Conservation (phyloP, 2,113 vertebrate genomes). For the Ceyx cyanopectus region DNA sequence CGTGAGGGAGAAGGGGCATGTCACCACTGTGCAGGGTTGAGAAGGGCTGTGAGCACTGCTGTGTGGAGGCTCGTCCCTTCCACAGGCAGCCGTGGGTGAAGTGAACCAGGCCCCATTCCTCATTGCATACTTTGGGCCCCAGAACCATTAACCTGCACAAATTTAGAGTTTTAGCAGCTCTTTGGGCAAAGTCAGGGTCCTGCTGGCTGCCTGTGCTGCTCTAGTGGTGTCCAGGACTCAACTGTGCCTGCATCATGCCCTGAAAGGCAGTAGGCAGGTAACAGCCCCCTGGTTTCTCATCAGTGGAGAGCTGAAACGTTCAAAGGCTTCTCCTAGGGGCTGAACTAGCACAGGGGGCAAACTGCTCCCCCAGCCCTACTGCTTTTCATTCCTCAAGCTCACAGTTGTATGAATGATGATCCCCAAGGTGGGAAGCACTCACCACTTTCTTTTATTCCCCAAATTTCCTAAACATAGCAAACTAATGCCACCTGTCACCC, state of each 20-base stretch:
- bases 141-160: background rate
- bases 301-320: background rate
- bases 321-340: background rate
- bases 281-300: background rate
- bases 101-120: background rate
- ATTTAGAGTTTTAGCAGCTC: background rate
- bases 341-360: rapidly evolving
- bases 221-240: background rate
- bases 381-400: background rate
- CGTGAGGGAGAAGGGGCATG: background rate
- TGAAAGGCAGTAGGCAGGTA: background rate
- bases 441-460: background rate
- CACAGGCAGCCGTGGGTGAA: rapidly evolving
- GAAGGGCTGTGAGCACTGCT: background rate
- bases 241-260: background rate
- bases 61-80: rapidly evolving
- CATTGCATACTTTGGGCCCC: background rate
- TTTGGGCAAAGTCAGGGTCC: background rate
- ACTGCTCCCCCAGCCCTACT: background rate
- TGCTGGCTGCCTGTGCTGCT: rapidly evolving
- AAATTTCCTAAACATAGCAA: background rate
- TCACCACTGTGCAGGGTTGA: background rate
- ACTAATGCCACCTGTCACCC: background rate
- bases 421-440: background rate
- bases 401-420: background rate